Percentiles rank a stretch among this genome's conserved stretches.
Conservation (phyloP, 1,140 invertebrate genomes). For the Drosophila ambigua region DNA sequence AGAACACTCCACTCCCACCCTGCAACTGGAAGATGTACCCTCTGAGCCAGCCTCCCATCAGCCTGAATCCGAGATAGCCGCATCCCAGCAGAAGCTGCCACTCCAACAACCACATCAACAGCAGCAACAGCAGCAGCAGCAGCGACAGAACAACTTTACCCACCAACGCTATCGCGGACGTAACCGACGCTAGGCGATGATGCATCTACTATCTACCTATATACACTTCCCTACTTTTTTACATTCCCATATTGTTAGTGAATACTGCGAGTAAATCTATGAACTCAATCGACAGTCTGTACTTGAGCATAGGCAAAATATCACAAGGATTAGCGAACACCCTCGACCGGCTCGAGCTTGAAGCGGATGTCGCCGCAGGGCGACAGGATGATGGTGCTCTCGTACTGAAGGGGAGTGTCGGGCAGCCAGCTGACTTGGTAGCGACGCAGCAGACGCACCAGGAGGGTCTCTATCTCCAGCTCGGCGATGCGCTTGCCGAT, state of each 20-base stretch:
- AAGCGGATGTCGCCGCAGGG: slow-evolving; percentile 67
- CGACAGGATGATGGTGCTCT: slow-evolving; percentile 66
- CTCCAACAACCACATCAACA: background rate
- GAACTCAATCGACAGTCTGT: slow-evolving; percentile 31
- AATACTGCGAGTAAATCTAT: slow-evolving; percentile 56
- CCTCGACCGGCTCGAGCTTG: slow-evolving; percentile 52
- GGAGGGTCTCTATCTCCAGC: slow-evolving; percentile 87
- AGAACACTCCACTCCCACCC: slow-evolving; percentile 64
- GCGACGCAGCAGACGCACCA: slow-evolving; percentile 85
- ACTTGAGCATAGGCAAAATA: slow-evolving; percentile 21
- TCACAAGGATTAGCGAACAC: background rate
- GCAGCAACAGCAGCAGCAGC: slow-evolving; percentile 29
- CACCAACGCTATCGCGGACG: slow-evolving; percentile 69
- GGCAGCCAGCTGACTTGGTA: slow-evolving; percentile 83
- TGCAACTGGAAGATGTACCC: slow-evolving; percentile 26
- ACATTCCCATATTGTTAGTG: slow-evolving; percentile 61
- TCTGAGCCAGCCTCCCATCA: slow-evolving; percentile 16
- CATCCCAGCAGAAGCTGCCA: slow-evolving; percentile 1
- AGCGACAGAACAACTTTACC: slow-evolving; percentile 53
- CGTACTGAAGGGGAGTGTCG: slow-evolving; percentile 56
- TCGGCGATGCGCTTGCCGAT: slow-evolving; percentile 88
- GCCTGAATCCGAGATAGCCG: slow-evolving; percentile 7
- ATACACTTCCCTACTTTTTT: slow-evolving; percentile 33
- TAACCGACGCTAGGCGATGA: slow-evolving; percentile 53
- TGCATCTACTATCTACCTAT: background rate